These are phyloP conservation scores for Slavum lentiscoides DNA, from an alignment of 2,888 invertebrate genomes.

Conservation along the genomic window DNA sequence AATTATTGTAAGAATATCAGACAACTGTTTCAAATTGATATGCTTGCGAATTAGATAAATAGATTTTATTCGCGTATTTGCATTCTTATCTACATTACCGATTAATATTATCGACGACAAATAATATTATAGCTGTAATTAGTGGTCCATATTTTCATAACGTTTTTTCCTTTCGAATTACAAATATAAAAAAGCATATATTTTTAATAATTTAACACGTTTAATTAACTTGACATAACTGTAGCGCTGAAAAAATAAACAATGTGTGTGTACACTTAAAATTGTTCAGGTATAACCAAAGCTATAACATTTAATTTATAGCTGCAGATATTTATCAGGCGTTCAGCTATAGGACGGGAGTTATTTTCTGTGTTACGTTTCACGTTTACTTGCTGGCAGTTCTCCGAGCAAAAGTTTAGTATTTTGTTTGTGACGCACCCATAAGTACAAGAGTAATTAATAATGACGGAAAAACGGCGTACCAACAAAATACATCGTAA, in stretches of 20 bases:
- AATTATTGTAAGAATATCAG: too few species aligned
- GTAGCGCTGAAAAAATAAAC: background rate
- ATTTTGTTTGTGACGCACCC: slow-evolving; percentile 39
- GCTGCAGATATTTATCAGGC: slow-evolving; percentile 19
- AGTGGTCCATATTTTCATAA: too few species aligned
- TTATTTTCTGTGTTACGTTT: slow-evolving; percentile 27
- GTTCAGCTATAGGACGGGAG: slow-evolving; percentile 13
- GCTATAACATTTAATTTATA: slow-evolving; percentile 25
- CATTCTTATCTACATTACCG: too few species aligned
- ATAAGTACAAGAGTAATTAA: slow-evolving; percentile 25
- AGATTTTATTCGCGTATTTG: too few species aligned
- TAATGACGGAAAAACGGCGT: slow-evolving; percentile 28
- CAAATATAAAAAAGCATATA: too few species aligned
- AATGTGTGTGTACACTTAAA: background rate
- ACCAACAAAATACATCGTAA: slow-evolving; percentile 22
- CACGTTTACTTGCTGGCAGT: slow-evolving; percentile 11
- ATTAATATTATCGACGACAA: too few species aligned
- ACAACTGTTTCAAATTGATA: too few species aligned
- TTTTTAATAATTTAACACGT: too few species aligned
- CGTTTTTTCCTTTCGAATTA: too few species aligned
- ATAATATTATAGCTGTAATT: too few species aligned
- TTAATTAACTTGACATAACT: too few species aligned
- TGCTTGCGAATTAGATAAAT: too few species aligned
- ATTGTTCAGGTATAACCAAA: background rate
- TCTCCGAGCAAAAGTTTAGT: slow-evolving; percentile 32